Evolutionary conservation across 2,888 invertebrate species (phyloP).

Genomic region (Meganola albula): DNA sequence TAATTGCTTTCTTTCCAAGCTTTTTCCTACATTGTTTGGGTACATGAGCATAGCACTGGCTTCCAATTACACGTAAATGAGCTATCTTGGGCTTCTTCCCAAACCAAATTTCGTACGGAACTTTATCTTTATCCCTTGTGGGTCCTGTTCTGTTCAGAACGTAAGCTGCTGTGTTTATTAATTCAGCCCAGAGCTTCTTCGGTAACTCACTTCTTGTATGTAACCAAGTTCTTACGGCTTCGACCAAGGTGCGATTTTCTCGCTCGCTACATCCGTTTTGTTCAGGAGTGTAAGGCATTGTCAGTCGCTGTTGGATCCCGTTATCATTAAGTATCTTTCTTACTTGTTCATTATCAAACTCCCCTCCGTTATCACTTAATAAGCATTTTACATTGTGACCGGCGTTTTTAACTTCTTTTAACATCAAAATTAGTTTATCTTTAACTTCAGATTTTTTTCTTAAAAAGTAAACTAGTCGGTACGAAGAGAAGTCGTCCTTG

Average conservation of each 20-base stretch:
- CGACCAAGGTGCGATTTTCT: constrained; percentile 16
- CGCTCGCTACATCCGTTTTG: constrained; percentile 38
- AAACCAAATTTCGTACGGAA: constrained; percentile 11
- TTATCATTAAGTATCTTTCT: constrained; percentile 11
- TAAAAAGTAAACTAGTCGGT: constrained; percentile 3
- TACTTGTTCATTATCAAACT: constrained; percentile 7
- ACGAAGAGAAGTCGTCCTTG: constrained; percentile 5
- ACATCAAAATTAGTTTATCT: too few species aligned
- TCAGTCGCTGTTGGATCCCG: constrained; percentile 26
- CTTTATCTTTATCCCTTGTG: constrained; percentile 3
- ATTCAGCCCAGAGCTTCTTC: constrained; percentile 14
- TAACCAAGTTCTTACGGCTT: constrained; percentile 27
- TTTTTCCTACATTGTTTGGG: constrained; percentile 6
- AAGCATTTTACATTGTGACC: constrained; percentile 2
- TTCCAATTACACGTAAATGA: constrained; percentile 4
- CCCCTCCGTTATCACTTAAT: constrained; percentile 1
- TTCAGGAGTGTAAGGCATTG: constrained; percentile 29
- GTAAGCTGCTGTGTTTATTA: constrained; percentile 11
- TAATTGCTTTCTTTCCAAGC: constrained; percentile 7
- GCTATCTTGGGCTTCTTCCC: constrained; percentile 7
- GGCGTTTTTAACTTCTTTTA: constrained; percentile 1
- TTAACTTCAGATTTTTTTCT: constrained; percentile 1
- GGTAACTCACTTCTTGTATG: constrained; percentile 5
- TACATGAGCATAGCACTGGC: not conserved
- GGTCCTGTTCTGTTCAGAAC: constrained; percentile 10